Evolutionary conservation across 1,140 invertebrate species (phyloP).

Genomic region (Nautilus pompilius): DNA sequence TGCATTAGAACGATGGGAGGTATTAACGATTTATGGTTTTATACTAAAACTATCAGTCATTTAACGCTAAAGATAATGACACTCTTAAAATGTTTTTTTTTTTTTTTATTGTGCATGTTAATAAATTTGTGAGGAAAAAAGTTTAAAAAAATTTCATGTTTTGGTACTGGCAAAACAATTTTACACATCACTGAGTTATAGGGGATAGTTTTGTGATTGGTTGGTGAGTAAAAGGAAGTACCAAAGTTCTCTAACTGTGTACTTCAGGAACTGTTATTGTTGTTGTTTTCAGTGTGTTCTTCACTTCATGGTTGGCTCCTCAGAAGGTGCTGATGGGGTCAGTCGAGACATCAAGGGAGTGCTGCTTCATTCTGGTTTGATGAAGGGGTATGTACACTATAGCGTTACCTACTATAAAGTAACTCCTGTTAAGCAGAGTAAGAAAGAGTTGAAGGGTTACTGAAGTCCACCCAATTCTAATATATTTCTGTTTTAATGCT

Average conservation of each 20-base stretch:
- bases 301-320: slow-evolving; percentile 92
- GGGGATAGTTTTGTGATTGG: too few relatives aligned
- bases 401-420: too few relatives aligned
- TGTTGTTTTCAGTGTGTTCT: slow-evolving; percentile 71
- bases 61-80: neutral
- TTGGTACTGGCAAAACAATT: too few relatives aligned
- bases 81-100: neutral
- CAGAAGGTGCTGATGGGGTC: slow-evolving; percentile 73
- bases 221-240: too few relatives aligned
- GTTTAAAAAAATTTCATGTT: too few relatives aligned
- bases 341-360: slow-evolving; percentile 90
- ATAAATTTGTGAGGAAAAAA: neutral
- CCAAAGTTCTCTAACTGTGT: neutral
- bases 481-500: too few relatives aligned
- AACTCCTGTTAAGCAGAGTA: too few relatives aligned
- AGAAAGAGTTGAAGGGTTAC: too few relatives aligned
- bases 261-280: neutral
- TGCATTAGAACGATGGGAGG: slow-evolving; percentile 89
- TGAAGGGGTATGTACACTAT: slow-evolving; percentile 67
- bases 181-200: too few relatives aligned
- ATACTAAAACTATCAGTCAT: neutral
- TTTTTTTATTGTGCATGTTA: neutral
- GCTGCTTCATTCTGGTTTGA: slow-evolving; percentile 84
- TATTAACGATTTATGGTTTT: slow-evolving; percentile 18
- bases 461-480: too few relatives aligned